A percentile compares a stretch with the other conserved stretches of the same genome.
Conservation (phyloP, 2,888 invertebrate genomes). For the Venusia cambrica region DNA sequence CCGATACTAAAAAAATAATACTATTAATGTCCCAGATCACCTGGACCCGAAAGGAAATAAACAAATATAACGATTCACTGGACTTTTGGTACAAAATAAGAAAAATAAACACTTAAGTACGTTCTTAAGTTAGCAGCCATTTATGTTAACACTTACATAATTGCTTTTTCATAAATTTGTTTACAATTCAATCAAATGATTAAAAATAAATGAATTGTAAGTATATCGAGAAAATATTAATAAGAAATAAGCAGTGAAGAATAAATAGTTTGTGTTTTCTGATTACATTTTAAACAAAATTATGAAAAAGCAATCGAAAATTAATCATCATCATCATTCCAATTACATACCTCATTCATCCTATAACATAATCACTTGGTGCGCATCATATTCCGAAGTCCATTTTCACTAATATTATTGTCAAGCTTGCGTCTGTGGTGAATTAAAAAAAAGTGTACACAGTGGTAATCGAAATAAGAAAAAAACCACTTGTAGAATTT, state of each 20-base stretch:
- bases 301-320: slow-evolving; percentile 17
- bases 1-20: slow-evolving; percentile 40
- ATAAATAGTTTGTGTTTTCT: slow-evolving; percentile 1
- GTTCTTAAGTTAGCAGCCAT: slow-evolving; percentile 64
- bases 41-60: slow-evolving; percentile 32
- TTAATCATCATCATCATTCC: slow-evolving; percentile 13
- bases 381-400: slow-evolving; percentile 23
- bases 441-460: slow-evolving; percentile 16
- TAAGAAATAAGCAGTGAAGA: neutral
- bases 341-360: slow-evolving; percentile 14
- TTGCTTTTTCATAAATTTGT: slow-evolving; percentile 35
- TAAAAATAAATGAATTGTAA: slow-evolving; percentile 2
- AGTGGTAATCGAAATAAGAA: slow-evolving; percentile 16
- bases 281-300: slow-evolving; percentile 16
- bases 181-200: slow-evolving; percentile 16
- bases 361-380: slow-evolving; percentile 23
- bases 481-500: slow-evolving; percentile 18
- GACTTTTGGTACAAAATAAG: slow-evolving; percentile 48
- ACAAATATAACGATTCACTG: slow-evolving; percentile 46
- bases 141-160: slow-evolving; percentile 11
- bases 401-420: slow-evolving; percentile 29
- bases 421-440: slow-evolving; percentile 28
- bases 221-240: neutral
- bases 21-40: slow-evolving; percentile 37
- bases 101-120: slow-evolving; percentile 51